phyloP scores from a whole-genome alignment of 2,113 vertebrate species.

The Mobula hypostoma region DNA sequence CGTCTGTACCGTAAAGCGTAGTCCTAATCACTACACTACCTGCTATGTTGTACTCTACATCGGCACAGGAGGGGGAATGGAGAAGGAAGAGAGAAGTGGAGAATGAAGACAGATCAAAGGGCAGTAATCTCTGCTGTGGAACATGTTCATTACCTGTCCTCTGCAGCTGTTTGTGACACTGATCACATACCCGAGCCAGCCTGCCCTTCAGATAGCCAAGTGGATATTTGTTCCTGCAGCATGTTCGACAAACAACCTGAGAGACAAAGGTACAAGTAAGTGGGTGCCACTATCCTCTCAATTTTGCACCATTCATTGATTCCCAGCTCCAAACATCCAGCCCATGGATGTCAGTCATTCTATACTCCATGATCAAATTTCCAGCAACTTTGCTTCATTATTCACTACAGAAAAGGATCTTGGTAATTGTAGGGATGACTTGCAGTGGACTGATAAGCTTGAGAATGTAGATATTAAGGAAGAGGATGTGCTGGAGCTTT shows the following conservation, averaged over 20 bases:
- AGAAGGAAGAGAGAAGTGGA: neutral
- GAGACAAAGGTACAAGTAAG: slow-evolving; percentile 26
- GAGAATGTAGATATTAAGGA: too few species aligned
- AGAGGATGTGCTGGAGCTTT: too few species aligned
- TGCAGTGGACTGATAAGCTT: too few species aligned
- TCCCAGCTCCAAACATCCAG: neutral
- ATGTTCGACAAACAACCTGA: slow-evolving; percentile 90
- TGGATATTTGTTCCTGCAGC: slow-evolving; percentile 86
- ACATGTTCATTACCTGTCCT: slow-evolving; percentile 61
- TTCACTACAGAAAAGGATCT: too few species aligned
- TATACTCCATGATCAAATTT: too few species aligned
- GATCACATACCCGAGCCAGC: slow-evolving; percentile 88
- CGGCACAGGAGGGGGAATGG: too few species aligned
- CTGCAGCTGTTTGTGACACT: slow-evolving; percentile 80
- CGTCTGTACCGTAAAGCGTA: too few species aligned
- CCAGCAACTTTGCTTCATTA: too few species aligned
- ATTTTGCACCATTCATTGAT: neutral
- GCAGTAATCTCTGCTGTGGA: neutral
- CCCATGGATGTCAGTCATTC: too few species aligned
- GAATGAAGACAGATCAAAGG: neutral
- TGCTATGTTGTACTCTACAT: too few species aligned
- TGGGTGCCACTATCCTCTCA: neutral
- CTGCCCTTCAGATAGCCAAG: slow-evolving; percentile 92
- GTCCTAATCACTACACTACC: too few species aligned
- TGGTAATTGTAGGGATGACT: too few species aligned